Evolutionary conservation across 2,797 vertebrate species (phyloP).

Genomic region (Tolypeutes matacus): DNA sequence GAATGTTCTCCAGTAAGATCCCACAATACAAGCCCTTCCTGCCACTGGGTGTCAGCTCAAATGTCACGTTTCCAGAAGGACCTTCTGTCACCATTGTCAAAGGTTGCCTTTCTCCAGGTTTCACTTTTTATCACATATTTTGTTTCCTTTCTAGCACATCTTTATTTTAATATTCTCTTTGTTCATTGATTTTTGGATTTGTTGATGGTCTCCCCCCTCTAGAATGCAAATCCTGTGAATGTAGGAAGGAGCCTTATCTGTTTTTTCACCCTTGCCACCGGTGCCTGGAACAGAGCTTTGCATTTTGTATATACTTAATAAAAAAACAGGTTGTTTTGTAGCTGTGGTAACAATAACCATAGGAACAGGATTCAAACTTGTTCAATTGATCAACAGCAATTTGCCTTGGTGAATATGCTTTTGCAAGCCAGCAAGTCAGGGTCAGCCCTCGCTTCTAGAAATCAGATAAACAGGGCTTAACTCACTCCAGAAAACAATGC

Average conservation of each 20-base stretch:
- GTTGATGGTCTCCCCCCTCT: neutral
- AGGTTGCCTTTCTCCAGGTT: neutral
- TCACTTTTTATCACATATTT: neutral
- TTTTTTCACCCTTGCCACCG: neutral
- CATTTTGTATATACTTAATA: neutral
- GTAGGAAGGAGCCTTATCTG: too few species aligned
- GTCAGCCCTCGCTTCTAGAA: neutral
- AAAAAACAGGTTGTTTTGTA: neutral
- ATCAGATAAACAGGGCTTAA: neutral
- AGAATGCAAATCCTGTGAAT: neutral
- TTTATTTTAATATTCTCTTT: neutral
- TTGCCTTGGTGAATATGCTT: neutral
- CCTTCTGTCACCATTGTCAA: neutral
- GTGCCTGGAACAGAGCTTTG: neutral
- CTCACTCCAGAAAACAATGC: neutral
- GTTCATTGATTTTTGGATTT: neutral
- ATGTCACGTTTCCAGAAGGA: neutral
- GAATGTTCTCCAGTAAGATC: neutral
- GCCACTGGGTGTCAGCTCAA: neutral
- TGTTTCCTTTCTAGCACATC: neutral
- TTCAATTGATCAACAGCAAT: neutral
- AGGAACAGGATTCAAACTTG: neutral
- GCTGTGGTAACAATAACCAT: neutral
- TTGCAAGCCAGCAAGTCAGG: neutral
- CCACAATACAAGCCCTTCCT: neutral